Base-by-base conservation (phyloP, 2,888 invertebrate species). In the Eulithis prunata region DNA sequence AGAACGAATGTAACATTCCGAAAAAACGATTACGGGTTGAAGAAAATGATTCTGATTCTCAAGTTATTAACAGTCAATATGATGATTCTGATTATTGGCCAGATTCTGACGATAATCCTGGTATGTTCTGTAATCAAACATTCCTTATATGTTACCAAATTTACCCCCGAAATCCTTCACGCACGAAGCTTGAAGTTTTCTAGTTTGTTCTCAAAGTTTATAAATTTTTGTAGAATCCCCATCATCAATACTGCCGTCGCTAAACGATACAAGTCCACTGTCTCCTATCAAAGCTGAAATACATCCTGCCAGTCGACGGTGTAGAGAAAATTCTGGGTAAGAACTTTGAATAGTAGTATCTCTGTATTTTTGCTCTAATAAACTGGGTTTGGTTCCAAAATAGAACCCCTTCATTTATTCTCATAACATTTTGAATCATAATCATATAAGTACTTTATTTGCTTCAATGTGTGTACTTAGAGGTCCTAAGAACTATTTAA, bases 261-360 rank as follows among this genome's bases (percentile, higher is more conserved):
- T 95, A 79, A 93, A 90, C 60, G 95, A 95, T 72, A 91, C 94
- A 65, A 94, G 94, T 79, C 94, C 94, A 8, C 81, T 94, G 32
- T 94, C 94, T n/a, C 94, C 94, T 0, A 93, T 94, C 70, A 94
- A 94, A 82, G 92, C 91, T 75, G 94, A 94, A 85, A 84, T 91
- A 58, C 90, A 91, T 72, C 83, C 91, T 41, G 92, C 91, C 5
- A 90, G 91, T 71, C 80, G 93, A 68, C 89, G 93, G 75, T 93
- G 93, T 82, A 81, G 93, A 78, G 93, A 93, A 71, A 93, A 93
- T 71, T 93, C 93, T 4, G 93, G 93, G 93, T 93, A 83, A 85
- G 75, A 21, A 51, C 13, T 8, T 6, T 47, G 32, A 32, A 32
- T 3, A 21, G 21, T n/a, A n/a, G n/a, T n/a, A n/a, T n/a, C n/a